Base-by-base conservation (phyloP, 2,113 vertebrate species). In the Galeopterus variegatus region DNA sequence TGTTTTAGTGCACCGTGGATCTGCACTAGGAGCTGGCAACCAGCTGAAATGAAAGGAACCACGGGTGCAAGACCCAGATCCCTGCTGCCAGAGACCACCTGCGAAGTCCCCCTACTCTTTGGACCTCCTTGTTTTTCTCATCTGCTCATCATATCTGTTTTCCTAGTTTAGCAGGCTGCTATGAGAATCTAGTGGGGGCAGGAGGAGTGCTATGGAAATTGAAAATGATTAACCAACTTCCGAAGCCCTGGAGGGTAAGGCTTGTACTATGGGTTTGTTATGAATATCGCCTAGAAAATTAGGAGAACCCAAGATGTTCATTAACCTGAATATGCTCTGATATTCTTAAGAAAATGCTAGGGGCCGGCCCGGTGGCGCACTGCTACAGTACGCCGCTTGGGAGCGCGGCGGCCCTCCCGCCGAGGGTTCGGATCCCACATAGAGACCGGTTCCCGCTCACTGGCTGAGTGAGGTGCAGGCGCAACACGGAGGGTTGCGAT, bases 301-400 rank as follows among this genome's bases (percentile, higher is more conserved):
- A 80, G 89, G 23, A 97, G 76, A 97, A 90, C 33, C 81, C 81
- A 50, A 88, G 76, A 96, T 75, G 67, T 97, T 94, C 80, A 67
- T 85, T 94, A 90, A 85, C 62, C 76, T 72, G 81, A 77, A 85
- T 64, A 36, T 50, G 15, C 56, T 97, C 77, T 83, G 88, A 88
- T 88, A 83, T 50, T 95, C 86, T 75, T 62, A 83, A 73, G 95
- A 92, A 97, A 93, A 96, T 90, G 48, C 85, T 70, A 14, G n/a
- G n/a, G n/a, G n/a, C n/a, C n/a, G n/a, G n/a, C n/a, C n/a, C n/a
- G n/a, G n/a, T n/a, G n/a, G n/a, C n/a, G n/a, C n/a, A n/a, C n/a
- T n/a, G n/a, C n/a, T n/a, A n/a, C n/a, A n/a, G n/a, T n/a, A n/a
- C n/a, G n/a, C n/a, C n/a, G n/a, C n/a, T n/a, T n/a, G n/a, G n/a